Conservation (phyloP, 2,113 vertebrate genomes). For the Arothron firmamentum region DNA sequence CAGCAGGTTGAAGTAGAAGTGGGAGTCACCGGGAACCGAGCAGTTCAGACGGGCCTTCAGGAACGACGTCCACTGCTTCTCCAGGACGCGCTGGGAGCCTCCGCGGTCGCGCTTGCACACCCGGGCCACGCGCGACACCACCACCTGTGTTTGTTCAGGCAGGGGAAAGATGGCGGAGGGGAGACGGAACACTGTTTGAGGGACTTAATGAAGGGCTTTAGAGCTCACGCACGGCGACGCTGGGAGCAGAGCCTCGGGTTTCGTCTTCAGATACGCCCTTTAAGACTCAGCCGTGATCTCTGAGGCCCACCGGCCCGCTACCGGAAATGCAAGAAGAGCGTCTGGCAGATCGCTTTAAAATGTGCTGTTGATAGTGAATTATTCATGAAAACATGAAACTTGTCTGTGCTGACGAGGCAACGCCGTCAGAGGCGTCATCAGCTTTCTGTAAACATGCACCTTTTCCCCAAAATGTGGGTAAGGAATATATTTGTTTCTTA, state of each 20-base stretch:
- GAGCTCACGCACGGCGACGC: no score
- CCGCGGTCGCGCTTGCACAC: constrained; percentile 93
- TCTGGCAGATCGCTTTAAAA: constrained; percentile 60
- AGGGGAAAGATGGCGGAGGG: neutral
- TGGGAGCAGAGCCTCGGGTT: constrained; percentile 4
- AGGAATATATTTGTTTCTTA: constrained; percentile 37
- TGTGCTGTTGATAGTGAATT: constrained; percentile 56
- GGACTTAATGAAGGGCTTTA: neutral
- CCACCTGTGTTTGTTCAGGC: constrained; percentile 71
- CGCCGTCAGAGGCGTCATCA: constrained; percentile 49
- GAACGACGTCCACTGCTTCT: constrained; percentile 98
- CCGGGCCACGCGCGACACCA: constrained; percentile 89
- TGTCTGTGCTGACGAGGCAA: constrained; percentile 14
- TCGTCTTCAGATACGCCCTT: constrained; percentile 40
- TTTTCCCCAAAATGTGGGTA: constrained; percentile 34
- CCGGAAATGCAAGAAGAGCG: constrained; percentile 29
- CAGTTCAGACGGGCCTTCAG: constrained; percentile 96
- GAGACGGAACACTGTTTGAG: neutral
- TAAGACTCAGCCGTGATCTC: constrained; percentile 19
- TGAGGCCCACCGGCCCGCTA: constrained; percentile 38
- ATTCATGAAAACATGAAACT: constrained; percentile 68
- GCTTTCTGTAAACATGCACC: constrained; percentile 46
- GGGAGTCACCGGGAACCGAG: constrained; percentile 90
- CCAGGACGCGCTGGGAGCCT: constrained; percentile 89
- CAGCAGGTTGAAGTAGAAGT: constrained; percentile 98